A percentile compares a stretch with the other conserved stretches of the same genome.
phyloP scores from a whole-genome alignment of 2,888 invertebrate species.

The Nycteola revayana region DNA sequence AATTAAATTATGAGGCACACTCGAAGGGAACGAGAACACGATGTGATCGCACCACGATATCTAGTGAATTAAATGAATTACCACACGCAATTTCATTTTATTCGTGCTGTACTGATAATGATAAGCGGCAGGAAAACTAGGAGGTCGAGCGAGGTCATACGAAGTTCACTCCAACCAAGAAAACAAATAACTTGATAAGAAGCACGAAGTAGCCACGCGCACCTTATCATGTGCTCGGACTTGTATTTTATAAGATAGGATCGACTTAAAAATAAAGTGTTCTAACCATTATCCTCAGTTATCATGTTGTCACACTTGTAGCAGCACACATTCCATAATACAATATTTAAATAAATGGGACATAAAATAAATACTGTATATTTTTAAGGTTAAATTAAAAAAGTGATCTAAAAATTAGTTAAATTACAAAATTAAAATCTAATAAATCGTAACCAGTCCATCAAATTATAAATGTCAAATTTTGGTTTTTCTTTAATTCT shows the following conservation, averaged over 20 bases:
- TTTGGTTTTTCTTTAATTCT: too few relatives aligned
- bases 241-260: constrained; percentile 23
- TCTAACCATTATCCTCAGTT: too few relatives aligned
- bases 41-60: constrained; percentile 53
- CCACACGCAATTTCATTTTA: constrained; percentile 72
- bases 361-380: too few relatives aligned
- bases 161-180: constrained; percentile 68
- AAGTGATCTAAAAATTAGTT: too few relatives aligned
- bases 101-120: constrained; percentile 64
- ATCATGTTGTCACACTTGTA: too few relatives aligned
- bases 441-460: too few relatives aligned
- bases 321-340: too few relatives aligned
- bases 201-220: constrained; percentile 73
- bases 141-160: constrained; percentile 78
- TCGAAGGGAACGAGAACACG: constrained; percentile 19
- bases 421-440: too few relatives aligned
- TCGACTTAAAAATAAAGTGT: not conserved
- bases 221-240: constrained; percentile 46
- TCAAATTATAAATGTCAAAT: too few relatives aligned
- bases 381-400: too few relatives aligned
- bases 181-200: constrained; percentile 77
- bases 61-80: constrained; percentile 60
- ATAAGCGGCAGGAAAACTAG: constrained; percentile 71
- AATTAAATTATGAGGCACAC: constrained; percentile 11
- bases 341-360: too few relatives aligned